Evolutionary conservation across 2,888 invertebrate genomes (phyloP).

Genomic region (Argyresthia goedartella): DNA sequence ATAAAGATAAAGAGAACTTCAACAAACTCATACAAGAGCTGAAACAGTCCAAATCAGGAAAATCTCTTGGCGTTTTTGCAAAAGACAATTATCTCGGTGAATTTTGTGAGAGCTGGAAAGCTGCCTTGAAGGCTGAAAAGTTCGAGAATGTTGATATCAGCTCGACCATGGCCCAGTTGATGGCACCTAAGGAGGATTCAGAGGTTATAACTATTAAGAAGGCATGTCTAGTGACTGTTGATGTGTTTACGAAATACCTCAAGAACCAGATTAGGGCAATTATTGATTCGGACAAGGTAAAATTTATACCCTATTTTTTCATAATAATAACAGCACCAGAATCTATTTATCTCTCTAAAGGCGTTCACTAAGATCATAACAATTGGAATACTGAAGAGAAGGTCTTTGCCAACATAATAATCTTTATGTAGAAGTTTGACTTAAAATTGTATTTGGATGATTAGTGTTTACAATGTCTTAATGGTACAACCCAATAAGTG

Average conservation of each 20-base stretch:
- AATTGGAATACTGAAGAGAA: no score
- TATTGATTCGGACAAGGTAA: conserved; percentile 95
- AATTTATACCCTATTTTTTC: conserved; percentile 2
- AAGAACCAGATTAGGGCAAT: conserved; percentile 99
- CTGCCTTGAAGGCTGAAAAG: conserved; percentile 78
- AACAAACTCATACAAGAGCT: conserved; percentile 83
- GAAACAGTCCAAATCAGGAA: conserved; percentile 90
- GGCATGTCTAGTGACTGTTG: conserved; percentile 92
- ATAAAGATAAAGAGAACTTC: conserved; percentile 94
- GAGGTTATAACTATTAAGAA: conserved; percentile 93
- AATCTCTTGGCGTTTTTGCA: conserved; percentile 87
- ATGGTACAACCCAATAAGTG: no score
- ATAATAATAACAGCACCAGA: neutral
- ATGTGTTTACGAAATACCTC: conserved; percentile 96
- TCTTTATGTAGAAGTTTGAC: no score
- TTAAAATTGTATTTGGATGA: no score
- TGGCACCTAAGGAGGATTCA: conserved; percentile 95
- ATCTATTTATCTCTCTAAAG: neutral
- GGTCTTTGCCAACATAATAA: no score
- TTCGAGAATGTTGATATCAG: conserved; percentile 92
- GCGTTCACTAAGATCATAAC: no score
- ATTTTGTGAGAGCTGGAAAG: conserved; percentile 93
- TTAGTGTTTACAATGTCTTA: no score
- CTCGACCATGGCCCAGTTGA: conserved; percentile 84
- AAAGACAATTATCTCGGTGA: conserved; percentile 96